Percentiles rank a stretch among this genome's conserved stretches.
These are phyloP conservation scores for Prochilodus magdalenae DNA, from an alignment of 2,113 vertebrate species.

Conservation along the genomic window DNA sequence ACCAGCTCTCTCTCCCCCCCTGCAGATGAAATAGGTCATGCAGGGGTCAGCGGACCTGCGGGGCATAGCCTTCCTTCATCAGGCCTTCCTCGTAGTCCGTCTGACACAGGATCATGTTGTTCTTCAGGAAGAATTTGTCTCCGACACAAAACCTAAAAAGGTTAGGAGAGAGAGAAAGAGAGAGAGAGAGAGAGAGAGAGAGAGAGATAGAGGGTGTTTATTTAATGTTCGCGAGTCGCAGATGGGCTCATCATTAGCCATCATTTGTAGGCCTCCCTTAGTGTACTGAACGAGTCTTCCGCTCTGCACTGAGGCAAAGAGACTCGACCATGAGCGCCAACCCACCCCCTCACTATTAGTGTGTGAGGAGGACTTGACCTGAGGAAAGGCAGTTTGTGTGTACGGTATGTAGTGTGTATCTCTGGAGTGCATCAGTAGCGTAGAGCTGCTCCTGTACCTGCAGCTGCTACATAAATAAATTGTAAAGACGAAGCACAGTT, in stretches of 20 bases:
- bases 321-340: slow-evolving; percentile 20
- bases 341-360: slow-evolving; percentile 43
- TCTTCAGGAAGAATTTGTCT: slow-evolving; percentile 99
- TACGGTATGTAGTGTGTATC: slow-evolving; percentile 20
- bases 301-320: slow-evolving; percentile 4
- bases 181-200: slow-evolving; percentile 17
- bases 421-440: slow-evolving; percentile 35
- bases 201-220: slow-evolving; percentile 5
- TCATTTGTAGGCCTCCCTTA: not conserved
- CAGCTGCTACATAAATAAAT: slow-evolving; percentile 61
- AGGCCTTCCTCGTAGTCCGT: slow-evolving; percentile 98
- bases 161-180: slow-evolving; percentile 28
- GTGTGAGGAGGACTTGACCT: slow-evolving; percentile 35
- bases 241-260: slow-evolving; percentile 39
- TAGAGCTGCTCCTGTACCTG: slow-evolving; percentile 51
- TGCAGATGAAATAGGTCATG: not conserved
- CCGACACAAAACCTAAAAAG: slow-evolving; percentile 95
- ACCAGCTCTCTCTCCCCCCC: slow-evolving; percentile 39
- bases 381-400: slow-evolving; percentile 25
- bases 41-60: slow-evolving; percentile 92
- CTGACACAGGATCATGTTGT: slow-evolving; percentile 99
- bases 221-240: slow-evolving; percentile 16
- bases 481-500: slow-evolving; percentile 36
- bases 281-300: slow-evolving; percentile 7
- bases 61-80: slow-evolving; percentile 97